A percentile compares a stretch with the other conserved stretches of the same genome.
Evolutionary conservation across 92 coral and sea anemone genomes (phyloP).

Genomic region (Zoanthus gigantus): DNA sequence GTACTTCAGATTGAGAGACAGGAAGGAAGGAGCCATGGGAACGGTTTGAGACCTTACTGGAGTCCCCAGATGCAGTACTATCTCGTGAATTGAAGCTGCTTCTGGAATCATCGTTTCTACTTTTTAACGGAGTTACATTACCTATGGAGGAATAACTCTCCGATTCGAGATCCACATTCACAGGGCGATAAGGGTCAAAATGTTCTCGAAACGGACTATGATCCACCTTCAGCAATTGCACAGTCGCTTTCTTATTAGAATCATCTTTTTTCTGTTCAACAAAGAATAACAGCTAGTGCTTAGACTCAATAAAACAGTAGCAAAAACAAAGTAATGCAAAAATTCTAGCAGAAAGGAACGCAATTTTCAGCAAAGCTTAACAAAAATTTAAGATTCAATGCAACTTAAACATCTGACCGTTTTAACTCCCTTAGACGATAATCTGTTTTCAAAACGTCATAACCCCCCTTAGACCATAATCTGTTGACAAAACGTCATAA

Average conservation of each 20-base stretch:
- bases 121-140: conserved; percentile 58
- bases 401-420: too few relatives aligned
- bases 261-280: conserved; percentile 88
- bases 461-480: too few relatives aligned
- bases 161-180: conserved; percentile 56
- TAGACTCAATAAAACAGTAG: not conserved
- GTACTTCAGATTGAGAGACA: conserved; percentile 73
- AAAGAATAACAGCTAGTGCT: not conserved
- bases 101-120: conserved; percentile 71
- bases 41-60: conserved; percentile 31
- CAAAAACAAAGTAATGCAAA: too few relatives aligned
- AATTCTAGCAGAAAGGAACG: too few relatives aligned
- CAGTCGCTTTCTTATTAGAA: conserved; percentile 59
- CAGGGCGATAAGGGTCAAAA: conserved; percentile 62
- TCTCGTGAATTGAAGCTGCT: conserved; percentile 84
- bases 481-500: too few relatives aligned
- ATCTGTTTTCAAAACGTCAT: too few relatives aligned
- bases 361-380: too few relatives aligned
- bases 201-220: conserved; percentile 73
- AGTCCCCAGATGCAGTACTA: conserved; percentile 86
- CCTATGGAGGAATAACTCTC: conserved; percentile 48
- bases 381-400: too few relatives aligned
- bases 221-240: conserved; percentile 82
- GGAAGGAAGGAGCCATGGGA: not conserved
- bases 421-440: too few relatives aligned